Base-by-base conservation (phyloP, 2,113 vertebrate species). In the Aegithalos caudatus region DNA sequence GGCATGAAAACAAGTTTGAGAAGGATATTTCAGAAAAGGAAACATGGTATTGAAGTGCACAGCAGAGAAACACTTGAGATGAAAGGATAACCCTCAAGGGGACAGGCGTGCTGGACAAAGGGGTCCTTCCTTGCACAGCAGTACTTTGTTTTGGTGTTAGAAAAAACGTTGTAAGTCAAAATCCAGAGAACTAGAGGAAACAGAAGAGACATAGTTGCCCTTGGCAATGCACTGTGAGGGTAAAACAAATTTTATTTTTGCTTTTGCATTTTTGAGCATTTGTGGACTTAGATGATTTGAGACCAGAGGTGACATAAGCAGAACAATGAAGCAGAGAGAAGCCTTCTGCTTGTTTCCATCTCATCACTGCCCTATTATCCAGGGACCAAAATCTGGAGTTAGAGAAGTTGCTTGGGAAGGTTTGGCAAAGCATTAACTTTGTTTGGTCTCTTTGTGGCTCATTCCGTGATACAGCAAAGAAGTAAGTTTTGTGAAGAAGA, bases 221-320 rank as follows among this genome's bases (percentile, higher is more conserved):
- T 66, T 62, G 91, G 88, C 70, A 16, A 57, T 33, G 50, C 7
- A 19, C 74, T 90, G 35, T 67, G 86, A 92, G 64, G 45, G 33
- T 54, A 51, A 91, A 79, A 79, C 37, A 79, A 50, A 50, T 78
- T 6, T 72, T 37, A 53, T 81, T 83, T 88, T 81, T 57, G 20
- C 78, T 92, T 81, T 53, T 40, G 48, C 35, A 3, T 54, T 94
- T 84, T 60, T 86, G 86, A 94, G 83, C 50, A 16, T 90, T 89
- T 45, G 53, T 44, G 61, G 76, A 62, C 92, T 74, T 14, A 48
- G 92, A 24, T 84, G 70, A 66, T 77, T 84, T 92, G 85, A 84
- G 71, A 91, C 50, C 54, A 27, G 62, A 91, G 84, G 73, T 97
- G 95, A 93, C 93, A 45, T 65, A 92, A 96, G 89, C 51, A 29